Evolutionary conservation across 1,140 invertebrate genomes (phyloP).

Genomic region (Muscidifurax raptorellus): DNA sequence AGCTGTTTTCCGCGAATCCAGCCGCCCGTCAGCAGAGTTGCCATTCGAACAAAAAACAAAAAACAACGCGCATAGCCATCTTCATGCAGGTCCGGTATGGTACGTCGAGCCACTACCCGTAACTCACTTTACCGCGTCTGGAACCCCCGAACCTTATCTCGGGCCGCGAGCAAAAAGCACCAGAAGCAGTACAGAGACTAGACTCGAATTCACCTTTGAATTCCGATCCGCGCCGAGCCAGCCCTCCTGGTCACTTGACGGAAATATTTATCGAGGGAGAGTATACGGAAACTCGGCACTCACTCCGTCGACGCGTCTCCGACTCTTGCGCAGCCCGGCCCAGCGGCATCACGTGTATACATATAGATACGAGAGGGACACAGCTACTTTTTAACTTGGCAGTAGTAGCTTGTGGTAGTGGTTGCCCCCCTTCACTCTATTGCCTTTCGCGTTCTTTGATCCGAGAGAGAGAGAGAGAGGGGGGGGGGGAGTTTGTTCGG

Average conservation of each 20-base stretch:
- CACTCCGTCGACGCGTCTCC: slow-evolving; percentile 55
- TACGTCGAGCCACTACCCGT: not conserved
- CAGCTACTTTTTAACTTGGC: slow-evolving; percentile 12
- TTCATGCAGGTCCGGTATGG: not conserved
- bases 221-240: slow-evolving; percentile 53
- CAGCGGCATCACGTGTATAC: too few species aligned
- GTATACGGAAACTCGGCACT: slow-evolving; percentile 40
- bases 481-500: slow-evolving; percentile 63
- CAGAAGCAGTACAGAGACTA: slow-evolving; percentile 1
- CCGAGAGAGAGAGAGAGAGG: slow-evolving; percentile 54
- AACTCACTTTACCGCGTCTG: not conserved
- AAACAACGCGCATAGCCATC: not conserved
- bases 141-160: not conserved
- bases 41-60: not conserved
- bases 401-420: not conserved
- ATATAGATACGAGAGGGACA: not conserved
- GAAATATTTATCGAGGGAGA: slow-evolving; percentile 75
- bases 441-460: slow-evolving; percentile 67
- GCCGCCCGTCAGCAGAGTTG: not conserved
- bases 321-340: not conserved
- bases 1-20: not conserved
- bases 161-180: not conserved
- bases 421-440: not conserved
- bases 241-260: slow-evolving; percentile 69
- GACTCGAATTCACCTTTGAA: slow-evolving; percentile 72